Percentiles rank a stretch among this genome's conserved stretches.
These are phyloP conservation scores for Eupithecia pulchellata DNA, from an alignment of 2,888 invertebrate species.

Conservation along the genomic window DNA sequence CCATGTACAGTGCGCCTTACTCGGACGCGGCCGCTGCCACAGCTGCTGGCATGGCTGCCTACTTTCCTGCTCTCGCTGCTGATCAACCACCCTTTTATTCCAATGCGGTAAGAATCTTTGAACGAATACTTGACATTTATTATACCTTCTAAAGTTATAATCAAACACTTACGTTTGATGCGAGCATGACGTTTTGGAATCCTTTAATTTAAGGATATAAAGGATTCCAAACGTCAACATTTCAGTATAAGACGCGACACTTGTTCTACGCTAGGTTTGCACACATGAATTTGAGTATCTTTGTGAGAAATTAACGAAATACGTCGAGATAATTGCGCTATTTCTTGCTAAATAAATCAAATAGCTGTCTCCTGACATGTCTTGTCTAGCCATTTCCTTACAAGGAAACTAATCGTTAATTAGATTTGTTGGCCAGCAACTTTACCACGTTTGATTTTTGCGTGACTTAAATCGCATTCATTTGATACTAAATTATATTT, in stretches of 20 bases:
- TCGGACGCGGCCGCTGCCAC: conserved; percentile 88
- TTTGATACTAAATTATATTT: background rate
- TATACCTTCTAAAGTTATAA: background rate
- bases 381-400: conserved; percentile 12
- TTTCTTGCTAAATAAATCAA: conserved; percentile 17
- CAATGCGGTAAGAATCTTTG: conserved; percentile 89
- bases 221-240: background rate
- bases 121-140: background rate
- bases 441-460: conserved; percentile 10
- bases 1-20: conserved; percentile 93
- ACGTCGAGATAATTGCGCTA: background rate
- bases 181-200: background rate
- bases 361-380: conserved; percentile 10
- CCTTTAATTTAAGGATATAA: background rate
- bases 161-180: background rate
- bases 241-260: background rate
- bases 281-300: background rate
- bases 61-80: conserved; percentile 93
- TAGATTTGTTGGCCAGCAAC: conserved; percentile 19
- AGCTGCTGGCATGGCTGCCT: conserved; percentile 93
- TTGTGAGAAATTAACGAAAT: background rate
- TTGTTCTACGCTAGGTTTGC: background rate
- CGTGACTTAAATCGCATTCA: background rate
- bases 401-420: conserved; percentile 23
- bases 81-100: conserved; percentile 95